Evolutionary conservation across 2,888 invertebrate species (phyloP).

Genomic region (Tillus elongatus): DNA sequence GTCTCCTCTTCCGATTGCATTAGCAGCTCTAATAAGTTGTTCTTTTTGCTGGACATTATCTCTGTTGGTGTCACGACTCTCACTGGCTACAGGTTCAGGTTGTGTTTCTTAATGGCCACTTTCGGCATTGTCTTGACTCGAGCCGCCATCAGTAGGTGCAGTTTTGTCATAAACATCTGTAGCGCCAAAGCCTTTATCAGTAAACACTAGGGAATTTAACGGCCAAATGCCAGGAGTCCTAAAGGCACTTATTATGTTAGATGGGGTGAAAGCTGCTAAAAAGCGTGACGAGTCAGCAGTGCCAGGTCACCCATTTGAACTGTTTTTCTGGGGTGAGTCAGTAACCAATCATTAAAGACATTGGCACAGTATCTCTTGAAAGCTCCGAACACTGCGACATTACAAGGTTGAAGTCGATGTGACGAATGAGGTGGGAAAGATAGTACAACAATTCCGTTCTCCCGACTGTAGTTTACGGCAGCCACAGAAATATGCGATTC

Average conservation of each 20-base stretch:
- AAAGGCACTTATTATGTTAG: conserved; percentile 2
- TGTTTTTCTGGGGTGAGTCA: conserved; percentile 4
- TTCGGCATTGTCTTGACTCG: conserved; percentile 2
- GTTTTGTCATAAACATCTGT: background rate
- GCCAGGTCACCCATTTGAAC: background rate
- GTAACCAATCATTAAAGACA: background rate
- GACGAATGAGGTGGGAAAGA: too few species aligned
- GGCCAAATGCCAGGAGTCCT: conserved; percentile 1
- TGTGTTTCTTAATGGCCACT: background rate
- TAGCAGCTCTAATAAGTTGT: too few species aligned
- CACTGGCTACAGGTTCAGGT: conserved; percentile 1
- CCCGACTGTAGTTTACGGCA: background rate
- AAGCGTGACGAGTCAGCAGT: background rate
- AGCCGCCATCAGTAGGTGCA: background rate
- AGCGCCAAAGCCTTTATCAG: conserved; percentile 1
- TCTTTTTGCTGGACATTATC: too few species aligned
- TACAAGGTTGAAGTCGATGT: too few species aligned
- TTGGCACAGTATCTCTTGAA: too few species aligned
- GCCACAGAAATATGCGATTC: too few species aligned
- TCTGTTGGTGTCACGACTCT: too few species aligned
- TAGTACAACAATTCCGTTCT: background rate
- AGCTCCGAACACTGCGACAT: too few species aligned
- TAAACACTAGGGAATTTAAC: too few species aligned
- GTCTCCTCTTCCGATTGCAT: background rate
- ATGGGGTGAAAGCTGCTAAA: background rate